phyloP scores from a whole-genome alignment of 1,140 invertebrate genomes.

The Periplaneta americana region DNA sequence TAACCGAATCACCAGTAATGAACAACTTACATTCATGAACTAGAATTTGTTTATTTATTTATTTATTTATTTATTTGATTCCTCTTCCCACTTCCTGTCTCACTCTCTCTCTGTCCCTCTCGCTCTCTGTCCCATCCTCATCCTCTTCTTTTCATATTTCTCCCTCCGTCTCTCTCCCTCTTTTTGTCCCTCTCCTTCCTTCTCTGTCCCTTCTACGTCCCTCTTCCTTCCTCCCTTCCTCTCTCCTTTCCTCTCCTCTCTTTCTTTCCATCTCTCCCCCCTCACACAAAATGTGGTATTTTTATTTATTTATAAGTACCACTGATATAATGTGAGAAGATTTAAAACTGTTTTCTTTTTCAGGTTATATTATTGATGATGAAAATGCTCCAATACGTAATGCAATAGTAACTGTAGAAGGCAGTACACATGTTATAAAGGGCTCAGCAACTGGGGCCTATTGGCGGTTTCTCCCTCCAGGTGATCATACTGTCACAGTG shows the following conservation, averaged over 20 bases:
- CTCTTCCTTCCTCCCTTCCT: not conserved
- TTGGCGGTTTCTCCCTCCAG: constrained; percentile 45
- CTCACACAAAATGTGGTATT: not conserved
- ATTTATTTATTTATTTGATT: no score
- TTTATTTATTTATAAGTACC: not conserved
- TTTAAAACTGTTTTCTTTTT: constrained; percentile 21
- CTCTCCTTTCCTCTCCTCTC: not conserved
- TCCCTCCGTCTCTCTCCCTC: not conserved
- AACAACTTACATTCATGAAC: no score
- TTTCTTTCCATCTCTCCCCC: no score
- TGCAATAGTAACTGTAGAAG: constrained; percentile 68
- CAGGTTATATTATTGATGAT: constrained; percentile 51
- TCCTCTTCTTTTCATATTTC: not conserved
- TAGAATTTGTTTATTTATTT: no score
- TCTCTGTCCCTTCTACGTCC: not conserved
- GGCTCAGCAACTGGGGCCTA: constrained; percentile 56
- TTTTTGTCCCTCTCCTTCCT: constrained; percentile 5
- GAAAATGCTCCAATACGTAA: constrained; percentile 63
- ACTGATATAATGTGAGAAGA: not conserved
- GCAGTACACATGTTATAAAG: constrained; percentile 64
- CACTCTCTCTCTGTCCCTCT: not conserved
- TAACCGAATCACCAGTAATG: no score
- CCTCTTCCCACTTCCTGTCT: no score
- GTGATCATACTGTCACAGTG: constrained; percentile 49
- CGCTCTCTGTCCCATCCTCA: not conserved